Conservation (phyloP, 1,140 invertebrate genomes). For the Hypsibius dujardini region DNA sequence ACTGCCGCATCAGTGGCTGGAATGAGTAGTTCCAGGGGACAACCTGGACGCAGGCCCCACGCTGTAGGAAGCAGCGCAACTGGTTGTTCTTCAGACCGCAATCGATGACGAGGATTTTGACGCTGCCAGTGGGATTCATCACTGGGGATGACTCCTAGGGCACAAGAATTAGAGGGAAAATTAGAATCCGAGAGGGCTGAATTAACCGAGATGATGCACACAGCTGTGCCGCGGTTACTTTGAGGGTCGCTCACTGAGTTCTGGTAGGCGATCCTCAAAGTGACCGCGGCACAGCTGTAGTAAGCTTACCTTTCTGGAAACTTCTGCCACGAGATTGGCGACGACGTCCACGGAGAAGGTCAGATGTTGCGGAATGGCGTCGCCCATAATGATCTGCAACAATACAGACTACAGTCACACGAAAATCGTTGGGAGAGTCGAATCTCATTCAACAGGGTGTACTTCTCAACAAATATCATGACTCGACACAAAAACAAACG, state of each 20-base stretch:
- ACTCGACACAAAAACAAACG: no score
- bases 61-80: slow-evolving; percentile 63
- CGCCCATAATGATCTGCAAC: slow-evolving; percentile 26
- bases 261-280: no score
- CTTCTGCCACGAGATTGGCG: slow-evolving; percentile 26
- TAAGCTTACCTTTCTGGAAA: slow-evolving; percentile 26
- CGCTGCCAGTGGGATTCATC: slow-evolving; percentile 53
- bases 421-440: no score
- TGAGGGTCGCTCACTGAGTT: no score
- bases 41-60: slow-evolving; percentile 65
- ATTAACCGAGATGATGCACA: no score
- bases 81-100: slow-evolving; percentile 95
- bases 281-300: neutral
- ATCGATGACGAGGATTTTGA: slow-evolving; percentile 70
- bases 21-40: slow-evolving; percentile 67
- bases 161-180: no score
- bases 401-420: no score
- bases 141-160: slow-evolving; percentile 40
- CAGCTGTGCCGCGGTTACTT: no score
- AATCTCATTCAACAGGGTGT: no score
- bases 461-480: no score
- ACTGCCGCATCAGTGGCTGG: slow-evolving; percentile 38
- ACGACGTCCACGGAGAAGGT: slow-evolving; percentile 27
- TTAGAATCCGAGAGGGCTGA: no score
- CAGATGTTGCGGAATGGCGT: slow-evolving; percentile 26